These are phyloP conservation scores for Drosophila parthenogenetica DNA, from an alignment of 2,888 invertebrate genomes.

Conservation along the genomic window DNA sequence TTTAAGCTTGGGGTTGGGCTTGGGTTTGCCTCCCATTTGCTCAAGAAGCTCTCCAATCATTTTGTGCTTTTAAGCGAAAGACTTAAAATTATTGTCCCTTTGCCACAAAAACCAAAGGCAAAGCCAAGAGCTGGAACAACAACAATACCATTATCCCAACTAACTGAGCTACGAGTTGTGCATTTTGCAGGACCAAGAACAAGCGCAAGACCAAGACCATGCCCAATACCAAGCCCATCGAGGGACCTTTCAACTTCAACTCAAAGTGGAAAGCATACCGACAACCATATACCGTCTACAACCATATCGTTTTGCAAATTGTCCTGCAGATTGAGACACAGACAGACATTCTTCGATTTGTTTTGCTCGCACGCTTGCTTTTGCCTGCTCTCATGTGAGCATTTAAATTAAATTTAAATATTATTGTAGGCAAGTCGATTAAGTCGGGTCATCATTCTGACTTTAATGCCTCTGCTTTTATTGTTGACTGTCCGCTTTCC, in stretches of 20 bases:
- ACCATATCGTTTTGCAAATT: slow-evolving; percentile 68
- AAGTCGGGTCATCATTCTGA: slow-evolving; percentile 70
- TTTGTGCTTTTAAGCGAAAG: slow-evolving; percentile 74
- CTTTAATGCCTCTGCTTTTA: slow-evolving; percentile 75
- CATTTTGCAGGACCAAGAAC: slow-evolving; percentile 20
- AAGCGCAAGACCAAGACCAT: not conserved
- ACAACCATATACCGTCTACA: slow-evolving; percentile 1
- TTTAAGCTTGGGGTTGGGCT: not conserved
- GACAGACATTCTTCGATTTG: slow-evolving; percentile 64
- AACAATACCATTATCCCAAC: slow-evolving; percentile 56
- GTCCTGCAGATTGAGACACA: slow-evolving; percentile 66
- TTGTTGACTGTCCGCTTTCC: slow-evolving; percentile 44
- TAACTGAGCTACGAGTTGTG: slow-evolving; percentile 36
- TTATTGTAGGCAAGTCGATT: slow-evolving; percentile 81
- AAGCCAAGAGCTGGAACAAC: slow-evolving; percentile 37
- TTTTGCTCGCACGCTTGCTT: slow-evolving; percentile 37
- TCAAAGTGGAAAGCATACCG: slow-evolving; percentile 11
- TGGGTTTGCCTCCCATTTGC: slow-evolving; percentile 12
- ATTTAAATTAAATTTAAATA: slow-evolving; percentile 83
- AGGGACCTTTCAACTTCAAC: slow-evolving; percentile 36
- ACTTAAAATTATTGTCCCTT: slow-evolving; percentile 70
- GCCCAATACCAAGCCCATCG: slow-evolving; percentile 8
- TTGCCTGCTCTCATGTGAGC: slow-evolving; percentile 73
- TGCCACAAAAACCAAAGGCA: slow-evolving; percentile 39
- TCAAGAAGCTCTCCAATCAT: slow-evolving; percentile 62